These are phyloP conservation scores for Serinus canaria DNA, from an alignment of 2,113 vertebrate species.

Conservation along the genomic window DNA sequence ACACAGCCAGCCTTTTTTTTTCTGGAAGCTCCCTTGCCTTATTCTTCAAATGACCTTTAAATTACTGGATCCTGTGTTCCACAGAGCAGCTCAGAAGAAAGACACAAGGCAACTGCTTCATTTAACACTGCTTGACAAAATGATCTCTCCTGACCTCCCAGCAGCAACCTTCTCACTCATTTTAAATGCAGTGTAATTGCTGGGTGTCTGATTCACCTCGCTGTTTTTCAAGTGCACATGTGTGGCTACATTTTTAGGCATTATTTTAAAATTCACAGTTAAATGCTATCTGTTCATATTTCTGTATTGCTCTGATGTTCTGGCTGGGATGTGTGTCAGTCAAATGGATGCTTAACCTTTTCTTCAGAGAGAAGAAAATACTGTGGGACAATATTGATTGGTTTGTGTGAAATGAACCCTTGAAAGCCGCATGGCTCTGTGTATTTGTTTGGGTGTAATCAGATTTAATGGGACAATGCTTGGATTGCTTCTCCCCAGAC, in stretches of 20 bases:
- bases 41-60: conserved; percentile 11
- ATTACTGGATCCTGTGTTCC: not conserved
- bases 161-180: conserved; percentile 24
- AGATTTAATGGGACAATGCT: not conserved
- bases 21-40: not conserved
- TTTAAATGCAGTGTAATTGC: conserved; percentile 41
- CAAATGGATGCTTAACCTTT: not conserved
- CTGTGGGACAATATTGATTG: not conserved
- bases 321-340: not conserved
- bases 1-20: not conserved
- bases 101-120: conserved; percentile 18
- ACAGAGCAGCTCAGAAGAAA: not conserved
- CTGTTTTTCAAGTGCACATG: conserved; percentile 21
- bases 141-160: conserved; percentile 36
- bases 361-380: not conserved
- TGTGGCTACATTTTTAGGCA: conserved; percentile 16
- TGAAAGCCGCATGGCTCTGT: not conserved
- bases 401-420: not conserved
- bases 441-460: not conserved
- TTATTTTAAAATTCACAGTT: not conserved
- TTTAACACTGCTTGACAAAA: conserved; percentile 38
- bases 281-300: not conserved
- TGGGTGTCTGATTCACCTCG: not conserved
- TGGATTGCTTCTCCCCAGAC: not conserved
- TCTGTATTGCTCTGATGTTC: not conserved